phyloP scores from a whole-genome alignment of 2,797 vertebrate species.

The Sitta carolinensis region DNA sequence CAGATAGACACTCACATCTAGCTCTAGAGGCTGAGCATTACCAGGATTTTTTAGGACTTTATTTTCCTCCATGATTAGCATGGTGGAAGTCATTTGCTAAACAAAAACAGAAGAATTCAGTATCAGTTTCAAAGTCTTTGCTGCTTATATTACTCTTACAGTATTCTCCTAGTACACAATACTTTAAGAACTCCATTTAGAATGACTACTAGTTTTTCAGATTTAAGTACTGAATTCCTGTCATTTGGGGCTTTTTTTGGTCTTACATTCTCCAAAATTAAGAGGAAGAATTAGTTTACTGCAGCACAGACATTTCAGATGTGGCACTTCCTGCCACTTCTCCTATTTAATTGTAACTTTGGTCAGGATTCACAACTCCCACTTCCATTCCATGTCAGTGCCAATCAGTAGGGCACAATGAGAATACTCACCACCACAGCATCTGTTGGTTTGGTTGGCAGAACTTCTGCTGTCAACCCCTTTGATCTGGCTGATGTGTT shows the following conservation, averaged over 20 bases:
- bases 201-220: background rate
- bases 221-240: background rate
- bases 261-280: background rate
- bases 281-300: background rate
- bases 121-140: background rate
- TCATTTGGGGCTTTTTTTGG: background rate
- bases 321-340: background rate
- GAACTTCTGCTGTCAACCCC: background rate
- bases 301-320: background rate
- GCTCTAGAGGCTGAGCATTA: slow-evolving; percentile 8
- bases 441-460: background rate
- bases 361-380: background rate
- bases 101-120: background rate
- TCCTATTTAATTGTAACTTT: background rate
- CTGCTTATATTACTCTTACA: background rate
- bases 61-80: slow-evolving; percentile 10
- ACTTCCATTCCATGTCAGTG: background rate
- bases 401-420: background rate
- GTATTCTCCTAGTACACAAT: background rate
- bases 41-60: slow-evolving; percentile 27
- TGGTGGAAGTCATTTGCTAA: slow-evolving; percentile 26
- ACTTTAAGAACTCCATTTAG: background rate
- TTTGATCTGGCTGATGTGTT: background rate
- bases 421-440: slow-evolving; percentile 41
- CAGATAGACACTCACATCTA: slow-evolving; percentile 45